Evolutionary conservation across 1,140 invertebrate species (phyloP), one percentile per base, ranked within the genome.

Genomic region (Procambarus virginalis): DNA sequence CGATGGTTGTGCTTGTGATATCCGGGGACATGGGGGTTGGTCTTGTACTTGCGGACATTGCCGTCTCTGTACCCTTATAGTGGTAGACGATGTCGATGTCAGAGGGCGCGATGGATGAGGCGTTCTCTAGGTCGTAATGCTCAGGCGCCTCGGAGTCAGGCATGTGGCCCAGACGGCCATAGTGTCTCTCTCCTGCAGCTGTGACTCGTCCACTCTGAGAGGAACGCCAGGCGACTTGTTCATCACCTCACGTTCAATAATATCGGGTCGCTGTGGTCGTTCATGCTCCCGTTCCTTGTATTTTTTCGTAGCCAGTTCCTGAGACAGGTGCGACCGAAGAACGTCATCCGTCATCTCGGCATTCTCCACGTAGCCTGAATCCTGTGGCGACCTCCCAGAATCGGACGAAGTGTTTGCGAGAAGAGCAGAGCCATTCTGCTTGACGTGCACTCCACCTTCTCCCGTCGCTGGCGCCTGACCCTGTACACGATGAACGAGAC

Each of bases 61-160:
- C 94, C 94, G 96, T 93, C 97, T 94, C 94, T 97, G 97, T 91
- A 98, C 60, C 94, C 97, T 99, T 98, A 93, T 99, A 99, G 93
- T 99, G 98, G 93, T 98, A 98, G 2, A 98, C 97, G 89, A 99
- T 97, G 93, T 99, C 98, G 90, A 99, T 99, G 94, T 99, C 98
- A 14, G 98, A 98, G 0, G 98, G 98, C 1, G 98, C 98, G 92
- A 99, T 99, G 0, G 97, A 98, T 93, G 98, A 98, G 1, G 98
- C 98, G 94, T 99, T 99, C 94, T 99, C 98, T 83, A 99, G 94
- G 93, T 99, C 98, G 93, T 99, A 99, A 93, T 98, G 98, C 93
- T 99, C 98, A 0, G 98, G 98, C 91, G 97, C 95, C 93, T 99
- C 98, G 0, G 97, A 96, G 93, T 97, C 96, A 48, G 90, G 92